These are phyloP conservation scores for Drosophila seguyi DNA, from an alignment of 1,140 invertebrate genomes.

Conservation along the genomic window DNA sequence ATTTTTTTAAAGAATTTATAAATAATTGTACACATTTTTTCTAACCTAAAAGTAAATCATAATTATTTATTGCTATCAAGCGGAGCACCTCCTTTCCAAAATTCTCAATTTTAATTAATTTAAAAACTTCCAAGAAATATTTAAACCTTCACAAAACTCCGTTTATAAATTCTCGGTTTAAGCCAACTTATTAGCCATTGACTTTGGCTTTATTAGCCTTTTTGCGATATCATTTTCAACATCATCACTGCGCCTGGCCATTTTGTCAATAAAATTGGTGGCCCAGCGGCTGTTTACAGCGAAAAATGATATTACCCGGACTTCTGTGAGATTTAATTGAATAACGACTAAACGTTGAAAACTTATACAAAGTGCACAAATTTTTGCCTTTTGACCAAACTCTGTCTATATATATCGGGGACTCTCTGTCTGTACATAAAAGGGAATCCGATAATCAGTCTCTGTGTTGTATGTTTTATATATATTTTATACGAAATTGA, in stretches of 20 bases:
- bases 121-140: not conserved
- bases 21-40: not conserved
- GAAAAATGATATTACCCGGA: conserved; percentile 50
- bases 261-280: conserved; percentile 48
- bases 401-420: not conserved
- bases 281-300: conserved; percentile 40
- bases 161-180: not conserved
- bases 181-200: conserved; percentile 12
- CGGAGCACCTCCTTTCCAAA: not conserved
- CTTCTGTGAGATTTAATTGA: conserved; percentile 58
- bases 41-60: not conserved
- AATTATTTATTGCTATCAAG: not conserved
- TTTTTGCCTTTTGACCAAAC: conserved; percentile 29
- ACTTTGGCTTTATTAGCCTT: conserved; percentile 3
- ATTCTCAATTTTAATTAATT: not conserved
- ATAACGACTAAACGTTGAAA: conserved; percentile 60
- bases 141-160: not conserved
- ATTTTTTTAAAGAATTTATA: too few relatives aligned
- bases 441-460: conserved; percentile 72
- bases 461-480: conserved; percentile 18
- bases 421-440: conserved; percentile 41
- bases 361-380: conserved; percentile 68
- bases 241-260: conserved; percentile 5
- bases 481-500: conserved; percentile 1
- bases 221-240: not conserved